Evolutionary conservation across 1,140 invertebrate genomes (phyloP), one percentile per base, ranked within the genome.

Genomic region (Diploscapter pachys): DNA sequence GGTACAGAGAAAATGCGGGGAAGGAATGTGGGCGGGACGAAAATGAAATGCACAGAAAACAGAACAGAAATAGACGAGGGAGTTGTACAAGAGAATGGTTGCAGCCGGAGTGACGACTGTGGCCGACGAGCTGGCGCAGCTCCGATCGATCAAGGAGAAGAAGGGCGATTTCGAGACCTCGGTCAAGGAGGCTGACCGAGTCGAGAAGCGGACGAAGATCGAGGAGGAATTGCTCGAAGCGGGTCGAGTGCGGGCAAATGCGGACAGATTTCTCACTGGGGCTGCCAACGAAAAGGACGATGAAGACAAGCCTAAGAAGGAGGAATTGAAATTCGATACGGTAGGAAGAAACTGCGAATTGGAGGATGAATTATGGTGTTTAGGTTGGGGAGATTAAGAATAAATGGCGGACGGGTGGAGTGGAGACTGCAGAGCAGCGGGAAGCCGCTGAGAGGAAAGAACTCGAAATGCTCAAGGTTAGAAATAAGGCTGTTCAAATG

Each of bases 401-500:
- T 51, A 86, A 82, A 66, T 85, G 83, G 83, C 81, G 84, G 70
- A 86, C 83, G 5, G 83, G 83, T 65, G 83, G 81, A 9, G 80
- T 85, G 49, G 83, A 85, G 72, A 81, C 72, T 6, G 83, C 83
- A 8, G 80, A 85, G 67, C 67, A 53, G 31, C 73, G 76, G 31
- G 83, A 86, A 63, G 78, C 65, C 4, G 80, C 66, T 2, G 72
- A 76, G 9, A 80, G 81, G 62, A 76, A 79, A 55, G 83, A 85
- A 62, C 68, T 85, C 11, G 83, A 85, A 73, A 84, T 79, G n/a
- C 76, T 85, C 63, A 80, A 80, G 79, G 75, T 72, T 11, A 59
- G 66, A 48, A 31, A 31, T 31, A 31, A 31, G 31, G 31, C 31
- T 31, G 31, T 31, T 31, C 31, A 31, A 1, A 31, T 31, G 31